Conservation (phyloP, 2,113 vertebrate genomes). For the Octodon degus region DNA sequence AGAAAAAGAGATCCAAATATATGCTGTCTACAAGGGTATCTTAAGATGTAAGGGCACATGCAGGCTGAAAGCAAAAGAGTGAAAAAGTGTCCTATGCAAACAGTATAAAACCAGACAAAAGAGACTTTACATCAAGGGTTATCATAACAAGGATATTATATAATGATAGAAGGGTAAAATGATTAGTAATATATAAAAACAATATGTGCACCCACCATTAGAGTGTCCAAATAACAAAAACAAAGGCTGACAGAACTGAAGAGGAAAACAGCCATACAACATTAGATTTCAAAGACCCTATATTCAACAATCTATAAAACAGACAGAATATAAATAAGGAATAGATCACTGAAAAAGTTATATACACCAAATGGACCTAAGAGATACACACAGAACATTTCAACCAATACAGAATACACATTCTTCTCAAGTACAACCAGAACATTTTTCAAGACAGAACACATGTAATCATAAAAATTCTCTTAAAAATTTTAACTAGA, state of each 20-base stretch:
- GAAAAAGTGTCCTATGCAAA: neutral
- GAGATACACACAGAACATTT: neutral
- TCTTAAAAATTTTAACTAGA: neutral
- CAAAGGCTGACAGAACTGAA: neutral
- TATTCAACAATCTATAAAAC: neutral
- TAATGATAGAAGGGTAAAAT: neutral
- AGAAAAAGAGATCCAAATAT: neutral
- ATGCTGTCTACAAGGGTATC: neutral
- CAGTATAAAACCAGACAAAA: neutral
- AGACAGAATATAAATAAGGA: neutral
- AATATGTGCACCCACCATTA: neutral
- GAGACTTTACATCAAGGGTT: neutral
- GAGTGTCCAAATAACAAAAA: neutral
- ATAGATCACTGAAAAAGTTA: neutral
- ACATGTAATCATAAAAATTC: neutral
- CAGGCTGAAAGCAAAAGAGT: neutral
- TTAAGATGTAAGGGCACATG: neutral
- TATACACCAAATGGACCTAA: neutral
- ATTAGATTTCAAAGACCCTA: neutral
- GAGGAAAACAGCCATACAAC: neutral
- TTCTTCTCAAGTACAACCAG: neutral
- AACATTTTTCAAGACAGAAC: neutral
- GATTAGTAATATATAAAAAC: neutral
- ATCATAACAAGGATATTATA: neutral
- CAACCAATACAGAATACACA: neutral